These are phyloP conservation scores for Hipposideros armiger DNA, from an alignment of 2,113 vertebrate genomes.

Conservation along the genomic window DNA sequence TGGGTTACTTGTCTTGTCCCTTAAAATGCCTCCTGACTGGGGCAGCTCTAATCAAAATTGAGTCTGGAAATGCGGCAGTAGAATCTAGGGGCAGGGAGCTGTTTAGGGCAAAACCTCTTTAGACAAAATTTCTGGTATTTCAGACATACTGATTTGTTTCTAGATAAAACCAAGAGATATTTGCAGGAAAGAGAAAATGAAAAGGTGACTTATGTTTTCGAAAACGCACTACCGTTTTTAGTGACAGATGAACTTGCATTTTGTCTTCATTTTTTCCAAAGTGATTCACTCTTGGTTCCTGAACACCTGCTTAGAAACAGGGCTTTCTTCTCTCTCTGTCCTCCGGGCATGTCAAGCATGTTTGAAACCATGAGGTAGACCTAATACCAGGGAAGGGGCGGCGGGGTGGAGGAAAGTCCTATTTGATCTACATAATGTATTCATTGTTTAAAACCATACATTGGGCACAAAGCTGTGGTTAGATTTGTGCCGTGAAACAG, in stretches of 20 bases:
- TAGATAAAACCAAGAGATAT: neutral
- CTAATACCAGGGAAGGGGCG: neutral
- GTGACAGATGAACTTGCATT: conserved; percentile 47
- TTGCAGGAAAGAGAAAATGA: conserved; percentile 50
- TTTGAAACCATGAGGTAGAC: conserved; percentile 59
- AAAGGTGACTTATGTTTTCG: conserved; percentile 56
- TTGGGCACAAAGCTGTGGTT: conserved; percentile 34
- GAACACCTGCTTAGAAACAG: conserved; percentile 71
- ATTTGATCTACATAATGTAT: conserved; percentile 56
- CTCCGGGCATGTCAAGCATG: neutral
- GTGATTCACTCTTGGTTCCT: conserved; percentile 68
- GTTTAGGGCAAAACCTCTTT: neutral
- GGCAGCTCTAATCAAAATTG: neutral
- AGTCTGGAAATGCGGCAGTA: neutral
- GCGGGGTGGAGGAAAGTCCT: neutral
- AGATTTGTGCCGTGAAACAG: conserved; percentile 28
- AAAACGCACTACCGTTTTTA: conserved; percentile 49
- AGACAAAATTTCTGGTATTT: neutral
- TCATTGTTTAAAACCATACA: conserved; percentile 60
- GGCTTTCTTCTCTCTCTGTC: conserved; percentile 25
- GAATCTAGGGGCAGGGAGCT: neutral
- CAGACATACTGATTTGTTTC: conserved; percentile 31
- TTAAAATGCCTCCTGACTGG: neutral
- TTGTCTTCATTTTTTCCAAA: conserved; percentile 62
- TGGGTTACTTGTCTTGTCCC: neutral